Conservation (phyloP, 1,140 invertebrate species). For the Sesamia nonagrioides region DNA sequence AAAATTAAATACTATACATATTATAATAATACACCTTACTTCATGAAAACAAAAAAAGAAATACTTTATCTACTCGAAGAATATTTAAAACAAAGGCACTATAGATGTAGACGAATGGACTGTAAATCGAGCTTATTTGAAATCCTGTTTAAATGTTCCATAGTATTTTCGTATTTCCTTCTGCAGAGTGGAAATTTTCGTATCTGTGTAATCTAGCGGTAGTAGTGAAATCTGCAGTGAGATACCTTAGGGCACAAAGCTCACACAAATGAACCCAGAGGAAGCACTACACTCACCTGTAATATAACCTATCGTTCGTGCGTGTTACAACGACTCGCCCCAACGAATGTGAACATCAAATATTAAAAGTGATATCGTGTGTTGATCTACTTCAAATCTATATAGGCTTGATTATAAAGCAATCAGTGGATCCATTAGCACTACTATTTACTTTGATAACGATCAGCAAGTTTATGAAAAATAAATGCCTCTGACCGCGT, state of each 20-base stretch:
- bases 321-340: not conserved
- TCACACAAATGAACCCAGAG: no score
- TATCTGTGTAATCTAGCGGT: no score
- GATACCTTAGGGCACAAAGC: no score
- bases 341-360: not conserved
- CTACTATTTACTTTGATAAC: conserved; percentile 8
- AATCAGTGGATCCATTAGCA: conserved; percentile 25
- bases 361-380: conserved; percentile 3
- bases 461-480: not conserved
- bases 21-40: no score
- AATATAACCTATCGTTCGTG: no score
- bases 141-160: no score
- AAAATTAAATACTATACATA: not conserved
- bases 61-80: not conserved
- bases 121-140: not conserved
- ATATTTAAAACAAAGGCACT: not conserved
- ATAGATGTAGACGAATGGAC: not conserved
- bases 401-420: conserved; percentile 12
- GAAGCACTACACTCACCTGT: no score
- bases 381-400: conserved; percentile 12
- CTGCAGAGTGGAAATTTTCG: no score
- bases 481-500: not conserved
- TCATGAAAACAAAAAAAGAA: not conserved
- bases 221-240: no score
- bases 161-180: no score